Evolutionary conservation across 1,140 invertebrate species (phyloP), one percentile per base, ranked within the genome.

Genomic region (Metaphire vulgaris): DNA sequence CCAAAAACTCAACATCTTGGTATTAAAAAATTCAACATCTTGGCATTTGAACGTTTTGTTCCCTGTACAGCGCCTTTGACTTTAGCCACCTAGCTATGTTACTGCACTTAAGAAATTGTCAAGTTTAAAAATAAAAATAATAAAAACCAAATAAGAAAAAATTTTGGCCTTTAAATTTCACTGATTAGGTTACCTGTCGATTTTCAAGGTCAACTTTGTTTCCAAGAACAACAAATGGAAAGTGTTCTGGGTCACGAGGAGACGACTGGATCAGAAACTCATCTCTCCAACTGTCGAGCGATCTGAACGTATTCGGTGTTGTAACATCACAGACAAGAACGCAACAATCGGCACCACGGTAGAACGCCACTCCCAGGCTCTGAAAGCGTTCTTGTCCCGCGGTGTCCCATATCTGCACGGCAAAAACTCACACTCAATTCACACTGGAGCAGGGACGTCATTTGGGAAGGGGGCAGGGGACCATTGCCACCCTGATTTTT

Each of bases 311-410:
- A 83, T 91, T 96, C 69, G 96, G 94, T 82, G 96, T 93, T 77
- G 97, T 97, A 77, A 99, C 96, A 89, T 99, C 98, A 89, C 97
- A 99, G 21, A 90, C 90, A 78, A 99, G 89, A 68, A 99, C 96
- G 89, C 97, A 99, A 87, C 97, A 99, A 88, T 99, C 98, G 56
- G 97, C 97, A 80, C 98, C 98, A 81, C 98, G 90, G 85, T 99
- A 99, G 85, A 99, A 99, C 26, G 97, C 97, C 75, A 99, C 96
- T 80, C 98, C 98, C 74, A 99, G 87, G n/a, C n/a, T 69, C 31
- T 31, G n/a, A 26, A 28, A 69, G 14, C 85, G 87, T 99, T 99
- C 83, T 97, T 99, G 98, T 12, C 98, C 98, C 78, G 98, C 98
- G 75, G 98, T 99, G 82, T 99, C 97, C 98, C 98, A 99, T 85